Evolutionary conservation across 2,888 invertebrate genomes (phyloP).

Genomic region (Melieria picta): DNA sequence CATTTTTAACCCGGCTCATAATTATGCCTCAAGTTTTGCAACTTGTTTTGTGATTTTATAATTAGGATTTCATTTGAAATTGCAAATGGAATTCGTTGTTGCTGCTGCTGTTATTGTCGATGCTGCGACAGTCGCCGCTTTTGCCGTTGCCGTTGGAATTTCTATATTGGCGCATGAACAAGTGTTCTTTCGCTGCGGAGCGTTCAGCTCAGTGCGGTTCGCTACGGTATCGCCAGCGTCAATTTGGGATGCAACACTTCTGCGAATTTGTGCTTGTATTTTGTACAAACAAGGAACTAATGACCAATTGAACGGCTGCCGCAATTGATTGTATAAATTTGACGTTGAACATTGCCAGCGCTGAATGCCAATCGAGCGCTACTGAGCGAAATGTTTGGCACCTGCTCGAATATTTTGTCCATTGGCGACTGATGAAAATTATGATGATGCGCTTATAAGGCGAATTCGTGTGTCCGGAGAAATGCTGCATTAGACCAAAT

Average conservation of each 20-base stretch:
- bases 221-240: slow-evolving; percentile 7
- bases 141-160: neutral
- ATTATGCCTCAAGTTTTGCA: slow-evolving; percentile 59
- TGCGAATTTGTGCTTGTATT: slow-evolving; percentile 5
- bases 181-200: neutral
- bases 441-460: too few species aligned
- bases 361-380: too few species aligned
- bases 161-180: neutral
- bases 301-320: too few species aligned
- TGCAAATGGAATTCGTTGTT: slow-evolving; percentile 44
- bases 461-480: too few species aligned
- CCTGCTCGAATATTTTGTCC: too few species aligned
- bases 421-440: too few species aligned
- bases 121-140: slow-evolving; percentile 6
- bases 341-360: too few species aligned
- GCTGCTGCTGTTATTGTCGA: slow-evolving; percentile 27
- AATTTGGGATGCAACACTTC: slow-evolving; percentile 28
- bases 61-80: slow-evolving; percentile 51
- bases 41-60: slow-evolving; percentile 50
- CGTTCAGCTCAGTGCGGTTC: neutral
- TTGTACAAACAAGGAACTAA: too few species aligned
- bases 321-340: too few species aligned
- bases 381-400: too few species aligned
- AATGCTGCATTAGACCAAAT: too few species aligned
- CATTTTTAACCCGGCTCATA: slow-evolving; percentile 44